Evolutionary conservation across 2,797 vertebrate species (phyloP).

Genomic region (Sebastes reedi): DNA sequence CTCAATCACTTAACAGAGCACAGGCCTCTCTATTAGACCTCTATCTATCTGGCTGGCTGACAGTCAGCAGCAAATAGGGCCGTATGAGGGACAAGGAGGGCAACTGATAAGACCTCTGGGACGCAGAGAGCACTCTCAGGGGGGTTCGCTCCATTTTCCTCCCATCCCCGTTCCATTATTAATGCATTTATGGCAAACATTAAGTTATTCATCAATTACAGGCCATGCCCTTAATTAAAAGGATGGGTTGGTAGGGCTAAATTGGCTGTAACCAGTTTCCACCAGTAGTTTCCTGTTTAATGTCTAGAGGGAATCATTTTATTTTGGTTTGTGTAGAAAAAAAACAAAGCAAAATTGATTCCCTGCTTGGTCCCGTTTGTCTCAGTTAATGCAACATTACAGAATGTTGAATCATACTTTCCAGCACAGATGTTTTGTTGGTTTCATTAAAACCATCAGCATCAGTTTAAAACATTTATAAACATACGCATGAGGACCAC

Average conservation of each 20-base stretch:
- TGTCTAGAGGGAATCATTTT: neutral
- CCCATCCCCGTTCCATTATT: slow-evolving; percentile 26
- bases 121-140: slow-evolving; percentile 30
- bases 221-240: slow-evolving; percentile 18
- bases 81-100: slow-evolving; percentile 55
- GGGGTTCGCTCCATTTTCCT: slow-evolving; percentile 32
- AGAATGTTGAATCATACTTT: slow-evolving; percentile 23
- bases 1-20: slow-evolving; percentile 76
- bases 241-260: neutral
- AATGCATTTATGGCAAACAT: slow-evolving; percentile 44
- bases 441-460: slow-evolving; percentile 5
- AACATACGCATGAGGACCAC: neutral
- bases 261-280: neutral
- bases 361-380: neutral
- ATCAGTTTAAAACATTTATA: slow-evolving; percentile 16
- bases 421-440: slow-evolving; percentile 2
- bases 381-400: neutral
- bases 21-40: slow-evolving; percentile 69
- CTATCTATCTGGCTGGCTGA: slow-evolving; percentile 71
- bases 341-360: neutral
- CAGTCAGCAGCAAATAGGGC: slow-evolving; percentile 63
- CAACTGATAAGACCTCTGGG: slow-evolving; percentile 72
- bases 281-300: neutral
- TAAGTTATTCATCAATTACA: slow-evolving; percentile 41
- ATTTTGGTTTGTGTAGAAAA: slow-evolving; percentile 6